Base-by-base conservation (phyloP, 2,113 vertebrate species). In the Lepisosteus osseus region DNA sequence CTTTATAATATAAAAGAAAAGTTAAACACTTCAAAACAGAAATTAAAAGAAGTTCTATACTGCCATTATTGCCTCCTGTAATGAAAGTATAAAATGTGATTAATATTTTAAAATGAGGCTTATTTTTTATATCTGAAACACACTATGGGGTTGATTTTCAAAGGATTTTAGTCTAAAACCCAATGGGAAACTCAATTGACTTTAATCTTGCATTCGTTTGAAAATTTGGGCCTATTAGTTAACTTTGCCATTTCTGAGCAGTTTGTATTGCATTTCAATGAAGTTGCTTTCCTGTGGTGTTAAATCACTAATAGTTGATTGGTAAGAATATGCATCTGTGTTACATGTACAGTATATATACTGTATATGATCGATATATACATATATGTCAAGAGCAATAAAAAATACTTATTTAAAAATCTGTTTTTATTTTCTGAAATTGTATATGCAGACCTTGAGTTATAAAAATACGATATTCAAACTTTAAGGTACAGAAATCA, bases 151-250 rank as follows among this genome's bases (percentile, higher is more conserved):
- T 84, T 89, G 76, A 84, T 88, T 90, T 92, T 92, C 90, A 92
- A 92, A 92, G 91, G 82, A 77, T 87, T 88, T 86, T 85, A 86
- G 78, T 89, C 85, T n/a, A 84, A 88, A 90, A 91, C 89, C 89
- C 91, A 84, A 87, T 87, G 89, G 91, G 90, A 91, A 84, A 88
- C 80, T 89, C 90, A 90, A 88, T 89, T 90, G 87, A 88, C 91
- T 92, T 92, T 91, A 92, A 92, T 92, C 90, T 92, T 88, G 86
- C 88, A 88, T 90, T 91, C 89, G 86, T 91, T 92, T 91, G 89
- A 91, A 92, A 91, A 91, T 92, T 89, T 89, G 85, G 90, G 88
- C 91, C 91, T 86, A 91, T 92, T 92, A 91, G 90, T 88, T 89
- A 88, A 88, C 89, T 92, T 90, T 91, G 87, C 87, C 85, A 88